Percentiles rank a stretch among this genome's conserved stretches.
Conservation (phyloP, 2,113 vertebrate species). For the Etia nguti region DNA sequence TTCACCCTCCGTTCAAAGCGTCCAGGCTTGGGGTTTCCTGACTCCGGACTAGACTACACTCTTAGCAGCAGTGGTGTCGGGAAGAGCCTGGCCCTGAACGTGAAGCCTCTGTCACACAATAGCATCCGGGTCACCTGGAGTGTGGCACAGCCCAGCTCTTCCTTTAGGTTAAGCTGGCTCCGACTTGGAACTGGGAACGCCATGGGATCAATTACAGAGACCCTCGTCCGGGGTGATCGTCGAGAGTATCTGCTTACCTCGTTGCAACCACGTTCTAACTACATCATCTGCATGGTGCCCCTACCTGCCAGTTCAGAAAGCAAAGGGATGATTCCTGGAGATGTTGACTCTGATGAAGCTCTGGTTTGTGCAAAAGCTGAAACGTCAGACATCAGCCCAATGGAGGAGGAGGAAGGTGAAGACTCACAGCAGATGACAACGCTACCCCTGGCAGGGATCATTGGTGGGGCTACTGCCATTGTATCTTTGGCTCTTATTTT, state of each 20-base stretch:
- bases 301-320: constrained; percentile 75
- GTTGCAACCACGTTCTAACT: constrained; percentile 84
- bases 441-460: constrained; percentile 83
- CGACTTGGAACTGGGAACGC: constrained; percentile 80
- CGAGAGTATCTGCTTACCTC: constrained; percentile 86
- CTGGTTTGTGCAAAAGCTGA: constrained; percentile 88
- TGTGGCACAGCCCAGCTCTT: constrained; percentile 78
- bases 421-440: constrained; percentile 66
- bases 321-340: constrained; percentile 70
- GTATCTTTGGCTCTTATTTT: constrained; percentile 84
- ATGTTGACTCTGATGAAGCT: constrained; percentile 77
- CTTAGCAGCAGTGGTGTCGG: constrained; percentile 78
- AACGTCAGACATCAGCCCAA: constrained; percentile 72
- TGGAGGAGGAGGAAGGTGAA: constrained; percentile 70
- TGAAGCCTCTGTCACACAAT: constrained; percentile 84
- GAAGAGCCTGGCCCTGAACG: constrained; percentile 84
- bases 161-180: constrained; percentile 88
- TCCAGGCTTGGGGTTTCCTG: constrained; percentile 80
- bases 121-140: constrained; percentile 88
- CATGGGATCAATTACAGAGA: constrained; percentile 89
- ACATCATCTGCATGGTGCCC: constrained; percentile 89
- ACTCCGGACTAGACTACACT: constrained; percentile 82
- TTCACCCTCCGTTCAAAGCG: constrained; percentile 86
- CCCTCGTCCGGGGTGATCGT: constrained; percentile 84
- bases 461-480: constrained; percentile 82